Conservation (phyloP, 2,113 vertebrate genomes). For the Terrapene triunguis region DNA sequence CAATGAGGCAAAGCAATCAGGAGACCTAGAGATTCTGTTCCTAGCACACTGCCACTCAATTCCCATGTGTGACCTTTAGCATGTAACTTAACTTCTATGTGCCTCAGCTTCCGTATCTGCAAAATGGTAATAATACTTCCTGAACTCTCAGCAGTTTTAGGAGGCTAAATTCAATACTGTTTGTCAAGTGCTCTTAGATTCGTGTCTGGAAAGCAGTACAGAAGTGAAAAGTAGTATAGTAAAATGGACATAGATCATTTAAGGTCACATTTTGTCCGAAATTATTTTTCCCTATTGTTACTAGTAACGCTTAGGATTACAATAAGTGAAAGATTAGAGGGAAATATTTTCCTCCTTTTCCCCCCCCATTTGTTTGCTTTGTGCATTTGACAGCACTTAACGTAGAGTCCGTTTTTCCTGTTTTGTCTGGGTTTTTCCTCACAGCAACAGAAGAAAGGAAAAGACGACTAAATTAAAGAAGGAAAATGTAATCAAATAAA, state of each 20-base stretch:
- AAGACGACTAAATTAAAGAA: background rate
- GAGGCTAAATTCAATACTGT: background rate
- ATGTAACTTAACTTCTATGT: background rate
- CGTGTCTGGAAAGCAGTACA: background rate
- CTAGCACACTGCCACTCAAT: background rate
- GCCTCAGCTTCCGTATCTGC: background rate
- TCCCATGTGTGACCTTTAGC: background rate
- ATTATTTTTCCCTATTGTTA: background rate
- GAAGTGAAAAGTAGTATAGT: rapidly evolving
- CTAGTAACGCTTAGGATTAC: background rate
- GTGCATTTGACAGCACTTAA: background rate
- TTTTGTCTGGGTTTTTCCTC: background rate
- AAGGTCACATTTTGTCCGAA: background rate
- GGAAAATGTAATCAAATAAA: background rate
- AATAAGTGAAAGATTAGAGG: rapidly evolving
- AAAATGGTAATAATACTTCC: background rate
- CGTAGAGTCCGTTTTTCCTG: background rate
- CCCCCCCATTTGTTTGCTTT: background rate
- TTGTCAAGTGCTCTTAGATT: background rate
- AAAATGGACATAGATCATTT: background rate
- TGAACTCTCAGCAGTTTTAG: background rate
- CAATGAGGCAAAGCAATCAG: background rate
- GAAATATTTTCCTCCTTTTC: background rate
- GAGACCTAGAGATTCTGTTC: background rate
- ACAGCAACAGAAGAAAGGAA: background rate